Percentiles rank a stretch among this genome's conserved stretches.
Evolutionary conservation across 2,113 vertebrate species (phyloP).

Genomic region (Pterocles orientalis): DNA sequence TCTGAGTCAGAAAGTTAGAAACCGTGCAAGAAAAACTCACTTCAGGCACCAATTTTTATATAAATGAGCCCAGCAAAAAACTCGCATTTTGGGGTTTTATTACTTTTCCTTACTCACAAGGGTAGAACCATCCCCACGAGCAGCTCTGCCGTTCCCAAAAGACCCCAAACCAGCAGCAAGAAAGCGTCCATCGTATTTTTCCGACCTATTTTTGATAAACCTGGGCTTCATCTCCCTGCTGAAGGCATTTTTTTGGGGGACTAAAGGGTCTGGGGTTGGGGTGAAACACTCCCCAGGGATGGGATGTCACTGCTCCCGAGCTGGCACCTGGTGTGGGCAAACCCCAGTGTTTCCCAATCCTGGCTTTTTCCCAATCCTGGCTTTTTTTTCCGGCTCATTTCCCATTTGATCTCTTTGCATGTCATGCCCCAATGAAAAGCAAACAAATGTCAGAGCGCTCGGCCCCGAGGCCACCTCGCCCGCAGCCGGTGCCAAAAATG

Average conservation of each 20-base stretch:
- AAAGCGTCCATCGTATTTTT: not conserved
- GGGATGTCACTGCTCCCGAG: not conserved
- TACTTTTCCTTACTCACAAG: not conserved
- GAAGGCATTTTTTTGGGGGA: not conserved
- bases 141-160: not conserved
- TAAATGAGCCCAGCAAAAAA: not conserved
- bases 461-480: not conserved
- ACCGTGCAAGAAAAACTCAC: not conserved
- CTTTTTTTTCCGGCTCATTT: not conserved
- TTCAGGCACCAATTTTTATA: not conserved
- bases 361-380: conserved; percentile 7
- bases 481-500: not conserved
- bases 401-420: not conserved
- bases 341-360: conserved; percentile 1
- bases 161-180: accelerated
- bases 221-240: not conserved
- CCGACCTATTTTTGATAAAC: not conserved
- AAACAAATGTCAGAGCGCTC: not conserved
- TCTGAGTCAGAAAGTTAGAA: not conserved
- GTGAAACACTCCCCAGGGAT: not conserved
- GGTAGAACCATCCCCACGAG: not conserved
- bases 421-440: conserved; percentile 13
- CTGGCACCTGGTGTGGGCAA: accelerated
- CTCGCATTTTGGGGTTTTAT: not conserved
- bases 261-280: not conserved